Conservation (phyloP, 2,113 vertebrate genomes). For the Carassius auratus region DNA sequence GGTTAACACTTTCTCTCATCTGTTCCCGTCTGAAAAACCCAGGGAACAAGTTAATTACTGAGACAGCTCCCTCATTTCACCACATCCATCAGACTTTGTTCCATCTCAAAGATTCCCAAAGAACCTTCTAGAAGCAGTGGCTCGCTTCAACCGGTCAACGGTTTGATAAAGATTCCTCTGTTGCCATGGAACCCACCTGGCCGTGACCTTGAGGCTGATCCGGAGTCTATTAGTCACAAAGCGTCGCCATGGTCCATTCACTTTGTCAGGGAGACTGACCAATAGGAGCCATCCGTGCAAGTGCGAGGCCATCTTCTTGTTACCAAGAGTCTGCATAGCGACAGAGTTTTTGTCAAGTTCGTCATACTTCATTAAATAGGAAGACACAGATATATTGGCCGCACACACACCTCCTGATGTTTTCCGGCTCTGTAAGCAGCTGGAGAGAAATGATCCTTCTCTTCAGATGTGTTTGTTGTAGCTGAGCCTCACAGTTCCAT, state of each 20-base stretch:
- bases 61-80: constrained; percentile 57
- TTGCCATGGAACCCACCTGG: constrained; percentile 65
- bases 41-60: constrained; percentile 63
- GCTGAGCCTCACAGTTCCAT: constrained; percentile 34
- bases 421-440: constrained; percentile 13
- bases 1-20: constrained; percentile 35
- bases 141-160: constrained; percentile 30
- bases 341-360: constrained; percentile 57
- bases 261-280: constrained; percentile 35
- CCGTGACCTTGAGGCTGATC: constrained; percentile 67
- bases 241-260: constrained; percentile 54
- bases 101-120: constrained; percentile 57
- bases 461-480: constrained; percentile 57
- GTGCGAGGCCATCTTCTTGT: constrained; percentile 42
- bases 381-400: constrained; percentile 19
- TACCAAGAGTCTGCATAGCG: constrained; percentile 46
- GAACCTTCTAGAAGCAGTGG: constrained; percentile 55
- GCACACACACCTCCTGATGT: constrained; percentile 46
- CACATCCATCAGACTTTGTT: constrained; percentile 63
- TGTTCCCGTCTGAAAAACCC: constrained; percentile 47
- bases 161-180: constrained; percentile 60
- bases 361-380: constrained; percentile 17
- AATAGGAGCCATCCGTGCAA: constrained; percentile 36
- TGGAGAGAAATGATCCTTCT: constrained; percentile 42
- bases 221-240: constrained; percentile 69